phyloP scores from a whole-genome alignment of 2,113 vertebrate species.

The Seriola rivoliana region DNA sequence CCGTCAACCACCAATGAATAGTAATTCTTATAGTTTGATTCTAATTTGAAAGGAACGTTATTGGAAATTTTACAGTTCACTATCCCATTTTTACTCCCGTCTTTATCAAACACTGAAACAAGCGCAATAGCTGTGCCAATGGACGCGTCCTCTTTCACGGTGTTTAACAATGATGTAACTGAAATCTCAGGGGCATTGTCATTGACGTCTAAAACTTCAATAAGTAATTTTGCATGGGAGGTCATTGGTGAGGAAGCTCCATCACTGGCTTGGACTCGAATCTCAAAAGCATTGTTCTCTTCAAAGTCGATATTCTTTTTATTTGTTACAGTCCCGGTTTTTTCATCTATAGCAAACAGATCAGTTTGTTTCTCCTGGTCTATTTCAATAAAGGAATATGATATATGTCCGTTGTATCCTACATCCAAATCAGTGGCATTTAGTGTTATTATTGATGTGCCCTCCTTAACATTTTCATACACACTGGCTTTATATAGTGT shows the following conservation, averaged over 20 bases:
- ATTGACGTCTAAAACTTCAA: constrained; percentile 85
- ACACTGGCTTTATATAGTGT: constrained; percentile 82
- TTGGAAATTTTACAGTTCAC: constrained; percentile 79
- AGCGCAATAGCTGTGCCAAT: constrained; percentile 87
- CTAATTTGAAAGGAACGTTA: constrained; percentile 79
- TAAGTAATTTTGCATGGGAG: constrained; percentile 85
- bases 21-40: constrained; percentile 80
- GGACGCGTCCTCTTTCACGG: constrained; percentile 85
- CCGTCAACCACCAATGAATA: constrained; percentile 86
- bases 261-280: constrained; percentile 87
- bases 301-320: constrained; percentile 85
- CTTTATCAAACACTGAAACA: constrained; percentile 87
- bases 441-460: constrained; percentile 83
- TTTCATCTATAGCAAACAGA: constrained; percentile 80
- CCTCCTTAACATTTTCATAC: constrained; percentile 83
- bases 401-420: constrained; percentile 86
- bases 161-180: constrained; percentile 82
- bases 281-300: constrained; percentile 83
- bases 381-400: constrained; percentile 84
- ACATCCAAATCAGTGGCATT: constrained; percentile 89
- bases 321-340: constrained; percentile 58
- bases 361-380: constrained; percentile 78
- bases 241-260: constrained; percentile 80
- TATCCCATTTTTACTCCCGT: constrained; percentile 83
- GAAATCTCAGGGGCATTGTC: constrained; percentile 83